Base-by-base conservation (phyloP, 2,113 vertebrate species). In the Ictalurus furcatus region DNA sequence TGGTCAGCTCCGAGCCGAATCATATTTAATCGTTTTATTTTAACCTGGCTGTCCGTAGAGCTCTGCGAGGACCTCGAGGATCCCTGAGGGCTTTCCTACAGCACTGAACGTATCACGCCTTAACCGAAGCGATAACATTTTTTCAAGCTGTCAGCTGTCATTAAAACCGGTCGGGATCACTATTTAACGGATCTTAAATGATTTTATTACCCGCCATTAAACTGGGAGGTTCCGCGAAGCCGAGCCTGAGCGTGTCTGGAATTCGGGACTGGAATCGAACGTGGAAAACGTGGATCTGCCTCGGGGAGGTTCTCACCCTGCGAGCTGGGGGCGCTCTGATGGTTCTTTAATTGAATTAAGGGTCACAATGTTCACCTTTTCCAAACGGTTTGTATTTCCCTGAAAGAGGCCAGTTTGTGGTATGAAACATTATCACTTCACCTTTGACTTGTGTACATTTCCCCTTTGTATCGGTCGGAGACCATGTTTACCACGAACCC, bases 181-280 rank as follows among this genome's bases (percentile, higher is more conserved):
- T 52, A 52, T 80, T 79, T 79, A 65, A 79, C 13, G 59, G 52
- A 21, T 28, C 58, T 59, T 86, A 48, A 78, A 61, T 79, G 17
- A 48, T 61, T 61, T 67, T 87, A 59, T 52, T 85, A 89, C 82
- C 88, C 88, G 82, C 23, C 30, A 76, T 88, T 63, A 89, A 81
- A 83, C 67, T 82, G 63, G 83, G 88, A 89, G 83, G 44, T 89
- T 88, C 81, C 48, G 19, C 76, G 52, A 87, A 86, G 86, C 86
- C 52, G 54, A n/a, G 40, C 16, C 69, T 89, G 90, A 90, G 84
- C 85, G 71, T 86, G 52, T 76, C 37, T 34, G 65, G 65, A 85
- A 37, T 85, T 58, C 30, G 86, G 61, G 65, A 84, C 65, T 85
- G 11, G 63, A 88, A 86, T 82, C 44, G 7, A 76, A 65, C 4